phyloP scores from a whole-genome alignment of 2,888 invertebrate genomes.

The Xiphydria camelus region DNA sequence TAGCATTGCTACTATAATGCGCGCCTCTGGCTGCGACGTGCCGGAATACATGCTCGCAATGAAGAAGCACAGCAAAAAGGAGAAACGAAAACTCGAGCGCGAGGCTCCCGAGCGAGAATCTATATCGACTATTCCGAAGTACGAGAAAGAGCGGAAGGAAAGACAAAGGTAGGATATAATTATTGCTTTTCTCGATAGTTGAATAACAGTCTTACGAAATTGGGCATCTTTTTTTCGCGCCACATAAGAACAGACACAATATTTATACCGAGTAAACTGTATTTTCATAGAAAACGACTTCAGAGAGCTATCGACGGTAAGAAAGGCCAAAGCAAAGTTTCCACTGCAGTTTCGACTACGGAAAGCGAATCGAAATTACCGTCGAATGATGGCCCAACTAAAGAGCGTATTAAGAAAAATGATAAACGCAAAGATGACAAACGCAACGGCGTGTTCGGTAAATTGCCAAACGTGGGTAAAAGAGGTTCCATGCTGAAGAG shows the following conservation, averaged over 20 bases:
- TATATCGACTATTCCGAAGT: slow-evolving; percentile 65
- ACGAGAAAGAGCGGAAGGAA: slow-evolving; percentile 54
- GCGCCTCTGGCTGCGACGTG: slow-evolving; percentile 88
- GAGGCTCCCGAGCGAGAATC: slow-evolving; percentile 69
- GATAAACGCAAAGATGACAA: too few relatives aligned
- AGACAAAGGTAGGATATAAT: slow-evolving; percentile 53
- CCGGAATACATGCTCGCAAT: slow-evolving; percentile 87
- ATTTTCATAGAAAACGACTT: background rate
- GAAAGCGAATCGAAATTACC: too few relatives aligned
- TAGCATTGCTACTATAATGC: slow-evolving; percentile 89
- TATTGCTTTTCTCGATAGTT: slow-evolving; percentile 3
- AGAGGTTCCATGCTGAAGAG: too few relatives aligned
- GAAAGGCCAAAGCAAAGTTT: background rate
- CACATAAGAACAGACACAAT: too few relatives aligned
- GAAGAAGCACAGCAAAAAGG: slow-evolving; percentile 69
- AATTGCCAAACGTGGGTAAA: too few relatives aligned
- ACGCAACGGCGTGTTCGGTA: too few relatives aligned
- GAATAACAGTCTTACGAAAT: background rate
- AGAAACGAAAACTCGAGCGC: slow-evolving; percentile 59
- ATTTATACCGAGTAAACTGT: background rate
- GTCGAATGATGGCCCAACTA: background rate
- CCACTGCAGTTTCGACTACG: too few relatives aligned
- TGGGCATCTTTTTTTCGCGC: background rate
- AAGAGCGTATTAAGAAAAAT: background rate
- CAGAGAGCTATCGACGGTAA: background rate